A percentile compares a stretch with the other conserved stretches of the same genome.
Conservation (phyloP, 2,113 vertebrate species). For the Burhinus bistriatus region DNA sequence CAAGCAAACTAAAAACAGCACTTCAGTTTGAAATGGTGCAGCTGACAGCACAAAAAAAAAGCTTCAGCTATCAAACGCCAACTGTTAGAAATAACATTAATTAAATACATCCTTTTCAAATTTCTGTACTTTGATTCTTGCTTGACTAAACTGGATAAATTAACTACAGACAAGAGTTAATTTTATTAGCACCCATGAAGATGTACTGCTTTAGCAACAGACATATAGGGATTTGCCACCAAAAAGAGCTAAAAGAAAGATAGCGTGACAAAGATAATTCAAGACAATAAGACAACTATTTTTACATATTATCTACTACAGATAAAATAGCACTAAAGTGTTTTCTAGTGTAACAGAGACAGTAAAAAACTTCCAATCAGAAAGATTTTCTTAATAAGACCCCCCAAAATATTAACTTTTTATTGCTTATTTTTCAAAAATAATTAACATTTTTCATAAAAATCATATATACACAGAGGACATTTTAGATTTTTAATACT, state of each 20-base stretch:
- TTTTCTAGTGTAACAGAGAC: neutral
- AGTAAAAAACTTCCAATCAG: neutral
- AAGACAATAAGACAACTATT: neutral
- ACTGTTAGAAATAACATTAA: conserved; percentile 24
- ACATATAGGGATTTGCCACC: neutral
- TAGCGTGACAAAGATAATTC: neutral
- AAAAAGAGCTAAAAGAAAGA: neutral
- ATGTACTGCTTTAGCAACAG: neutral
- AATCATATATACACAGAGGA: neutral
- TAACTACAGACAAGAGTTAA: neutral
- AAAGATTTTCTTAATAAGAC: neutral
- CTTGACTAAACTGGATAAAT: conserved; percentile 23
- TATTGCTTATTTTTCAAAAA: neutral
- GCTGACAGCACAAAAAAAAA: conserved; percentile 2
- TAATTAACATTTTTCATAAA: neutral
- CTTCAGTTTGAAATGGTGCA: conserved; percentile 26
- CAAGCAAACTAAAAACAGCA: conserved; percentile 9
- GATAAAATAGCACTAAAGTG: neutral
- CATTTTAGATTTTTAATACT: neutral
- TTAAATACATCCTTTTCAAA: neutral
- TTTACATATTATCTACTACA: neutral
- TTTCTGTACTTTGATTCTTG: neutral
- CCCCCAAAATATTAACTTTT: neutral
- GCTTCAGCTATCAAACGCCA: conserved; percentile 2
- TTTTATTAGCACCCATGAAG: neutral